These are phyloP conservation scores for Xestia xanthographa DNA, from an alignment of 2,888 invertebrate genomes.

Conservation along the genomic window DNA sequence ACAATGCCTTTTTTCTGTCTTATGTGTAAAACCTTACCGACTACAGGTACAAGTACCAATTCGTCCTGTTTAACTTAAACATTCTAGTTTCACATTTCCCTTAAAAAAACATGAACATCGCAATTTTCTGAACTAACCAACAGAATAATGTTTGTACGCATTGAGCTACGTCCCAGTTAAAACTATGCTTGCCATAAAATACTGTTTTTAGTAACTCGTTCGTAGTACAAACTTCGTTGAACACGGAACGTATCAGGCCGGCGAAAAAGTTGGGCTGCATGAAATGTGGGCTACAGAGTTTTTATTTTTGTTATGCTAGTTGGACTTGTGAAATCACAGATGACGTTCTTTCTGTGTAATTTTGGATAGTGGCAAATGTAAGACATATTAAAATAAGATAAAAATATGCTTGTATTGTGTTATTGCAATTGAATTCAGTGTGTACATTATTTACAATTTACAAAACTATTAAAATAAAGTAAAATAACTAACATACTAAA, in stretches of 20 bases:
- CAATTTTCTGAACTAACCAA: slow-evolving; percentile 37
- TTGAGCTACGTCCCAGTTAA: slow-evolving; percentile 55
- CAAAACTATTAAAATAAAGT: too few species aligned
- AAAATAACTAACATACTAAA: too few species aligned
- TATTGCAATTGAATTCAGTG: too few species aligned
- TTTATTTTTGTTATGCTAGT: slow-evolving; percentile 42
- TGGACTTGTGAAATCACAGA: slow-evolving; percentile 32
- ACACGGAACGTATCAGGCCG: slow-evolving; percentile 49
- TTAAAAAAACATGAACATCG: slow-evolving; percentile 1
- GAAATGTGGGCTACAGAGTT: slow-evolving; percentile 45
- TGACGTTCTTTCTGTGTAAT: slow-evolving; percentile 8
- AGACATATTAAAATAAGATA: neutral
- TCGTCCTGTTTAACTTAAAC: too few species aligned
- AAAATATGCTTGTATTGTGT: too few species aligned
- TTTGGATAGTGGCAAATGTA: neutral
- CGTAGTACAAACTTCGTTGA: slow-evolving; percentile 58
- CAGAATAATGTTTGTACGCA: slow-evolving; percentile 45
- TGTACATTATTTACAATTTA: too few species aligned
- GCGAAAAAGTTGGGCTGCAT: slow-evolving; percentile 59
- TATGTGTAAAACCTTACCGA: too few species aligned
- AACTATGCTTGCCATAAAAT: slow-evolving; percentile 61
- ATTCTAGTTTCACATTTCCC: neutral
- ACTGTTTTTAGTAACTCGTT: slow-evolving; percentile 61
- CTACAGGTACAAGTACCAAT: neutral
- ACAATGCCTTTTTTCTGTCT: neutral